A percentile compares a stretch with the other conserved stretches of the same genome.
phyloP scores from a whole-genome alignment of 2,888 invertebrate genomes.

The Drosophila falleni region DNA sequence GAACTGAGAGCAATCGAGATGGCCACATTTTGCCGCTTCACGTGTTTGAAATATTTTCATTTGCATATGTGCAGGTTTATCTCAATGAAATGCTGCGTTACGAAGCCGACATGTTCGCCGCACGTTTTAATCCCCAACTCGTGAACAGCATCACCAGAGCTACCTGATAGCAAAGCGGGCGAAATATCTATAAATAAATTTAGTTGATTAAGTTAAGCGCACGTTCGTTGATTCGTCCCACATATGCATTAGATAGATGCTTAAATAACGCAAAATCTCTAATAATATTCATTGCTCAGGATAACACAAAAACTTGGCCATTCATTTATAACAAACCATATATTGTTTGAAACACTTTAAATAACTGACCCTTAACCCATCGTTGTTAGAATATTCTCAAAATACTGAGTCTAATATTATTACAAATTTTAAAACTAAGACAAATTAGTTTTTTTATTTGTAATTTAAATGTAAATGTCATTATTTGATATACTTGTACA shows the following conservation, averaged over 20 bases:
- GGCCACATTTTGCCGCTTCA: slow-evolving; percentile 33
- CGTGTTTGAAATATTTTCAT: slow-evolving; percentile 41
- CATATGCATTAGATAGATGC: slow-evolving; percentile 1
- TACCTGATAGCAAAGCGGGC: neutral
- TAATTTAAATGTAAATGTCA: no score
- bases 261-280: neutral
- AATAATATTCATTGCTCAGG: neutral
- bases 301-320: neutral
- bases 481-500: no score
- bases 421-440: no score
- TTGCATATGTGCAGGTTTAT: slow-evolving; percentile 45
- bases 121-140: slow-evolving; percentile 38
- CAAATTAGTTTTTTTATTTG: no score
- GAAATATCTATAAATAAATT: slow-evolving; percentile 5
- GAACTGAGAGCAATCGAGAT: slow-evolving; percentile 1
- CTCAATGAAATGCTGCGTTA: slow-evolving; percentile 48
- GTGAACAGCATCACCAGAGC: slow-evolving; percentile 13
- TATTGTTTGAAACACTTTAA: no score
- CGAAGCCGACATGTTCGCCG: slow-evolving; percentile 53
- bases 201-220: neutral
- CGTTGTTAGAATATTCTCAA: no score
- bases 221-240: neutral
- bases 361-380: no score
- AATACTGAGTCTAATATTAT: no score
- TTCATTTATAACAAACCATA: neutral